phyloP scores from a whole-genome alignment of 23 tunicate genomes.

The Phallusia fumigata region DNA sequence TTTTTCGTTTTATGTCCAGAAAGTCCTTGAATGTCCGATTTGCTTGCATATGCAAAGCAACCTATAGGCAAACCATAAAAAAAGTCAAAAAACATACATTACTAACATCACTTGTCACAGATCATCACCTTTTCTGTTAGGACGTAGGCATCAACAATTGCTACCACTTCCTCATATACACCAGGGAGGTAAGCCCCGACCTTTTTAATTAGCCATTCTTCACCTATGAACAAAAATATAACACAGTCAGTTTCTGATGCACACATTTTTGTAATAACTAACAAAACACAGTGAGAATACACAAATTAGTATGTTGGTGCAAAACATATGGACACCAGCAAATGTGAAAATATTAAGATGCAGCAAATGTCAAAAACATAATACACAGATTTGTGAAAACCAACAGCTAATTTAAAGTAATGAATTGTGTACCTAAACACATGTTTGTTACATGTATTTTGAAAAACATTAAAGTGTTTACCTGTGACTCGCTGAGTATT shows the following conservation, averaged over 20 bases:
- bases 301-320: no score
- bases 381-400: no score
- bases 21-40: conserved; percentile 85
- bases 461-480: not conserved
- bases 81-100: not conserved
- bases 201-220: conserved; percentile 84
- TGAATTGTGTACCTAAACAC: no score
- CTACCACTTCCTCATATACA: conserved; percentile 86
- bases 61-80: conserved; percentile 15
- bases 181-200: conserved; percentile 93
- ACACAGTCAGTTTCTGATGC: no score
- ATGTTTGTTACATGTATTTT: not conserved
- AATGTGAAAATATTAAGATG: no score
- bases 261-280: not conserved
- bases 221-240: no score
- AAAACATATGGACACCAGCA: no score
- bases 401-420: no score
- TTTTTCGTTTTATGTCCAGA: conserved; percentile 60
- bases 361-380: no score
- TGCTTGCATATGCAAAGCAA: conserved; percentile 92
- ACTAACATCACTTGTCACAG: not conserved
- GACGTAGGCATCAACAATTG: conserved; percentile 65
- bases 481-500: conserved; percentile 78
- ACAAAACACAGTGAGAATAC: no score
- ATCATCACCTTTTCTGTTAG: conserved; percentile 75